Evolutionary conservation across 2,888 invertebrate genomes (phyloP).

Genomic region (Apotomis betuletana): DNA sequence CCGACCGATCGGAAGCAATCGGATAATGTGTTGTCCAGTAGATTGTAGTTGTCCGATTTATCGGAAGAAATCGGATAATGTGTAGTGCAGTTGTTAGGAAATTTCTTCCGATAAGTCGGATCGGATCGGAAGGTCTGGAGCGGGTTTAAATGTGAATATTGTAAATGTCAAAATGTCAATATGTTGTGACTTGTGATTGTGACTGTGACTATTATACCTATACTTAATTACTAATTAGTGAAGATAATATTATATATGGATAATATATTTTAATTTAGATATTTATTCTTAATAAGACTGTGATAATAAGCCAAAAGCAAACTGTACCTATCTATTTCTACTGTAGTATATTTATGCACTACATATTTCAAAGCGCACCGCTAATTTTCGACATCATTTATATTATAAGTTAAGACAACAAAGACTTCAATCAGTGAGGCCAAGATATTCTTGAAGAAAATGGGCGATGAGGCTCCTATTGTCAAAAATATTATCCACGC

Average conservation of each 20-base stretch:
- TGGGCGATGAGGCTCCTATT: constrained; percentile 73
- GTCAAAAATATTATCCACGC: constrained; percentile 87
- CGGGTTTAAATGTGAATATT: no score
- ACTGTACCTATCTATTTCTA: neutral
- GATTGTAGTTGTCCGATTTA: no score
- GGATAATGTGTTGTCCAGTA: no score
- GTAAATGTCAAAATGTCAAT: neutral
- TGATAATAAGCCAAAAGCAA: constrained; percentile 11
- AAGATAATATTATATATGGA: neutral
- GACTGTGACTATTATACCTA: no score
- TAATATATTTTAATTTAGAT: neutral
- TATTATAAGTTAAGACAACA: neutral
- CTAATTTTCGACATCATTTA: neutral
- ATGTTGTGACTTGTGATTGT: neutral
- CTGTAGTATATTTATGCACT: neutral
- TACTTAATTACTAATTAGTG: neutral
- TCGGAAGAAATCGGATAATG: no score
- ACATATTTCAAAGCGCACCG: no score
- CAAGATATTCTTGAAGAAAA: constrained; percentile 44
- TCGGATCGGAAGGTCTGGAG: no score
- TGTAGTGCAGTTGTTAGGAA: no score
- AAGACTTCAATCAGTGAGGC: neutral
- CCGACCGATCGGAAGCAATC: no score
- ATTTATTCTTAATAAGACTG: constrained; percentile 1
- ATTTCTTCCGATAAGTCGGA: no score